phyloP scores from a whole-genome alignment of 2,113 vertebrate species.

The Oncorhynchus kisutch region DNA sequence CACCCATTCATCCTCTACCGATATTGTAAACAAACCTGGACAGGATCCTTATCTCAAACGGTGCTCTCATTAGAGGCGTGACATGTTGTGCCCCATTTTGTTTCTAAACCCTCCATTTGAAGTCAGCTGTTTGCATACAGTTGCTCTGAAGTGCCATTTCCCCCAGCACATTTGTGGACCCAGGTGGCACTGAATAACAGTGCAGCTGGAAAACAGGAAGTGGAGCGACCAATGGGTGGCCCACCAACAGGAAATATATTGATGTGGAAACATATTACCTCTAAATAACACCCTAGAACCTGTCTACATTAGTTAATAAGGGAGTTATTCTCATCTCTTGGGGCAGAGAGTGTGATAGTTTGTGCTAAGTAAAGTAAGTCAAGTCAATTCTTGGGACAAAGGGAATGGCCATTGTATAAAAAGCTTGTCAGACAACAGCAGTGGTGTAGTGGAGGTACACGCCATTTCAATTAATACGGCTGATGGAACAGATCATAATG shows the following conservation, averaged over 20 bases:
- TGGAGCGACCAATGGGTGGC: neutral
- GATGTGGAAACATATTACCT: constrained; percentile 12
- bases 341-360: neutral
- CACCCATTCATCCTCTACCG: neutral
- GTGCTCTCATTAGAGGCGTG: neutral
- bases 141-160: neutral
- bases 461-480: no score
- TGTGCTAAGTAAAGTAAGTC: neutral
- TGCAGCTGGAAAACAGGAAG: constrained; percentile 35
- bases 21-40: neutral
- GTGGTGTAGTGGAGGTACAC: no score
- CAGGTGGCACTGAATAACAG: constrained; percentile 18
- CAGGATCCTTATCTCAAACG: neutral
- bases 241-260: constrained; percentile 31
- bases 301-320: neutral
- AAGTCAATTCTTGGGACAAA: constrained; percentile 4
- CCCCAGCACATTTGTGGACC: neutral
- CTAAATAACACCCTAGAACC: neutral
- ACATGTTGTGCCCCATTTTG: neutral
- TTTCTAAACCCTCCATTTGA: neutral
- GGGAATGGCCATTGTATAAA: neutral
- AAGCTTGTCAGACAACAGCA: neutral
- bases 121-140: neutral
- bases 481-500: no score
- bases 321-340: neutral